Base-by-base conservation (phyloP, 2,113 vertebrate genomes). In the Phaethon lepturus region DNA sequence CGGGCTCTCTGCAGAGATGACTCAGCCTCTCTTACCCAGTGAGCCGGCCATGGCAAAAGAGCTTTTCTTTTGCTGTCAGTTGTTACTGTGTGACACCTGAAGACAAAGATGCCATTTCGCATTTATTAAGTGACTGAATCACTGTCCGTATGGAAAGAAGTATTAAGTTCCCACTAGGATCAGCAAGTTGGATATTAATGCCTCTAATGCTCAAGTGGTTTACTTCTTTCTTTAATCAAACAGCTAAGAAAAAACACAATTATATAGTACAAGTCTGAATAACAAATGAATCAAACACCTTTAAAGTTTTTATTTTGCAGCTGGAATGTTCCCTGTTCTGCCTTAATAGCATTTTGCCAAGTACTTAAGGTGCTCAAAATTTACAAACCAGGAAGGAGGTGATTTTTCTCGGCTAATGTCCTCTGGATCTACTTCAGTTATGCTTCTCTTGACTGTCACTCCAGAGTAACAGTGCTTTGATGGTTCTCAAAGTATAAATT, bases 201-300 rank as follows among this genome's bases (percentile, higher is more conserved):
- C 5, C 24, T 89, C 31, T 79, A 75, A 60, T 60, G 52, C 20
- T 94, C 73, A 91, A 95, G 40, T 64, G 64, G 26, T 78, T 95
- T 95, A 64, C 29, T 92, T 88, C 67, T 93, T 93, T 93, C 67
- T 87, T 89, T 94, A 92, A 84, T 93, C 73, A 94, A 92, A 91
- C 29, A 94, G 42, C 64, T 58, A 87, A 78, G 55, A 93, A 31
- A 93, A 96, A 93, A 83, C 40, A 79, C 68, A 59, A 73, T 95
- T 84, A 89, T 60, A 71, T 56, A 53, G 35, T 35, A 38, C 67
- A 77, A 88, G 6, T 23, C 53, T 89, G 86, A 96, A 91, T 79
- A 45, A 38, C 40, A 95, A 95, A 89, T 95, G 93, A 94, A 93
- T 92, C 67, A 89, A 91, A 85, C n/a, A n/a, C 91, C 49, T 89